Conservation (phyloP, 1,140 invertebrate species). For the Scaptodrosophila lebanonensis region DNA sequence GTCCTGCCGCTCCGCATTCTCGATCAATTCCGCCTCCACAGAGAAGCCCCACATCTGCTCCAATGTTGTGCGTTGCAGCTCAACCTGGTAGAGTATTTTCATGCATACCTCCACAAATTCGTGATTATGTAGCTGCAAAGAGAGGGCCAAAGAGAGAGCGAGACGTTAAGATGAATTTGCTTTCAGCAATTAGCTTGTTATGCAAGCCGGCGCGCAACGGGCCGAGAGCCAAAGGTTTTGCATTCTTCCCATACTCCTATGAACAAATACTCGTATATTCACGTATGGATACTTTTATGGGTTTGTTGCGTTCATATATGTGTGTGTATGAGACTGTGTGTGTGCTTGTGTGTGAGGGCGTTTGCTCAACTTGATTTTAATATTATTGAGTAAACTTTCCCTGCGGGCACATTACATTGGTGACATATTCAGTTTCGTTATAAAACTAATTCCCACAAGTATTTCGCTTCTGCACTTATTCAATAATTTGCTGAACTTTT, state of each 20-base stretch:
- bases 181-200: too few relatives aligned
- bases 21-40: slow-evolving; percentile 96
- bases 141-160: slow-evolving; percentile 26
- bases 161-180: too few relatives aligned
- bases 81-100: slow-evolving; percentile 97
- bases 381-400: too few relatives aligned
- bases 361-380: too few relatives aligned
- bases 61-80: slow-evolving; percentile 90
- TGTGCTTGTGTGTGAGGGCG: background rate
- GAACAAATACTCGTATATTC: background rate
- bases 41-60: slow-evolving; percentile 99
- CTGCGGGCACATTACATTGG: too few relatives aligned
- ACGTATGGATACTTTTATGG: too few relatives aligned
- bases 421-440: too few relatives aligned
- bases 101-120: slow-evolving; percentile 97
- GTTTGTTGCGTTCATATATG: too few relatives aligned
- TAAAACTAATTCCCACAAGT: too few relatives aligned
- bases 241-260: slow-evolving; percentile 3
- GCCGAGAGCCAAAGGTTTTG: slow-evolving; percentile 33
- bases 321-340: background rate
- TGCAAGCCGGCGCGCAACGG: slow-evolving; percentile 22
- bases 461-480: too few relatives aligned
- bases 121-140: slow-evolving; percentile 90
- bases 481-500: too few relatives aligned
- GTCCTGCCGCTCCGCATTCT: slow-evolving; percentile 96